Conservation (phyloP, 2,888 invertebrate species). For the Cyclophora albipunctata region DNA sequence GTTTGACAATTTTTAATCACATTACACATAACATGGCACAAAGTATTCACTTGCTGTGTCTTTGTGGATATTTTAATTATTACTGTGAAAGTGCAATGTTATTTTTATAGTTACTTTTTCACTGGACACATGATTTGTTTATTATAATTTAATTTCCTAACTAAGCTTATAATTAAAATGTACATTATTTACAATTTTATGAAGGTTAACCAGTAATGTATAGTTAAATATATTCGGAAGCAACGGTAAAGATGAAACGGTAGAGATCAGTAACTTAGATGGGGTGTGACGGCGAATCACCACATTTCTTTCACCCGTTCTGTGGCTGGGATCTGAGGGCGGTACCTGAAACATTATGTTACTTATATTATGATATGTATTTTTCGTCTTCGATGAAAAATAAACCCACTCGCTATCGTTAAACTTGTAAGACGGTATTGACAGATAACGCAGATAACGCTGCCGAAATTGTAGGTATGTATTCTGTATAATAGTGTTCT, state of each 20-base stretch:
- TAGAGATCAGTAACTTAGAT: constrained; percentile 3
- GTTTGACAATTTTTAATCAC: no score
- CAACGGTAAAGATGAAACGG: neutral
- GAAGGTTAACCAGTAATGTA: constrained; percentile 3
- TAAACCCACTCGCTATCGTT: no score
- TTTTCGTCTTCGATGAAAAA: no score
- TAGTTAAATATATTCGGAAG: neutral
- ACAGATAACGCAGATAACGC: no score
- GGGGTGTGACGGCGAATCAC: constrained; percentile 37
- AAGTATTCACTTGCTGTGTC: constrained; percentile 58
- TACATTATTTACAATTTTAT: constrained; percentile 60
- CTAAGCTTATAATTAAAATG: constrained; percentile 34
- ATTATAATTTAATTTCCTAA: constrained; percentile 28
- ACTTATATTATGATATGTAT: no score
- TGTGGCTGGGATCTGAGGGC: constrained; percentile 62
- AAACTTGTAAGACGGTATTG: no score
- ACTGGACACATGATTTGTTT: constrained; percentile 49
- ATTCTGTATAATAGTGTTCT: no score
- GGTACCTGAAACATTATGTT: constrained; percentile 41
- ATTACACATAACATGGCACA: constrained; percentile 50
- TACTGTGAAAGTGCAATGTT: constrained; percentile 16
- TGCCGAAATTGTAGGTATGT: no score
- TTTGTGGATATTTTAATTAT: constrained; percentile 30
- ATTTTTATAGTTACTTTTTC: constrained; percentile 34
- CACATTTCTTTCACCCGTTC: constrained; percentile 76